Evolutionary conservation across 2,888 invertebrate species (phyloP), one percentile per base, ranked within the genome.

Genomic region (Nemotelus nigrinus): DNA sequence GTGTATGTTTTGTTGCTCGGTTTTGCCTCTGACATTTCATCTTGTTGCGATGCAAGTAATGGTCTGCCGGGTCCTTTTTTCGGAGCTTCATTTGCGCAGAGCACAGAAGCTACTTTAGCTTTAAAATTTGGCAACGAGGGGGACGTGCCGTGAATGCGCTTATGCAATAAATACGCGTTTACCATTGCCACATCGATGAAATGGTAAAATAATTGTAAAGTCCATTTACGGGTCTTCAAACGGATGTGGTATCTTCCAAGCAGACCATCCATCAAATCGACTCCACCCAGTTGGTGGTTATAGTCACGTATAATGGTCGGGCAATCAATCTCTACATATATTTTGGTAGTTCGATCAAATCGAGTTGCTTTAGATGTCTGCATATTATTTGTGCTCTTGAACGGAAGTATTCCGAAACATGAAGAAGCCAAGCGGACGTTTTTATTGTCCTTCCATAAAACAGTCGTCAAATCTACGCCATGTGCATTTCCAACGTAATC

Each of bases 371-470:
- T 81, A 57, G 78, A 60, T 58, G 77, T 77, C 58, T 79, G 78
- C 53, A 44, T 50, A 41, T 67, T 58, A 3, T 78, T 79, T 50
- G 79, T 76, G 53, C 67, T 75, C 50, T 10, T 45, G 45, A 80
- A 81, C 47, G 80, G 79, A 43, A 82, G 80, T 10, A 82, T 82
- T 76, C 84, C 84, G 80, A 83, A 83, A 78, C 83, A 85, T 63
- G 84, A 83, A 77, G 85, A 57, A 2, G 57, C 57, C 57, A 57
- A 57, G 5, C 57, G 85, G 79, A 85, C 84, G 78, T 81, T 82
- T 80, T 84, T 85, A 76, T 84, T 85, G 79, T 85, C 85, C 81
- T 85, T 85, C 84, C 85, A 85, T 55, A 79, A 70, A 44, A 81
- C 79, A 44, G 77, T 79, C 3, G 79, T 78, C 7, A 57, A 57